A percentile compares a stretch with the other conserved stretches of the same genome.
Evolutionary conservation across 2,113 vertebrate genomes (phyloP).

Genomic region (Nerophis ophidion): DNA sequence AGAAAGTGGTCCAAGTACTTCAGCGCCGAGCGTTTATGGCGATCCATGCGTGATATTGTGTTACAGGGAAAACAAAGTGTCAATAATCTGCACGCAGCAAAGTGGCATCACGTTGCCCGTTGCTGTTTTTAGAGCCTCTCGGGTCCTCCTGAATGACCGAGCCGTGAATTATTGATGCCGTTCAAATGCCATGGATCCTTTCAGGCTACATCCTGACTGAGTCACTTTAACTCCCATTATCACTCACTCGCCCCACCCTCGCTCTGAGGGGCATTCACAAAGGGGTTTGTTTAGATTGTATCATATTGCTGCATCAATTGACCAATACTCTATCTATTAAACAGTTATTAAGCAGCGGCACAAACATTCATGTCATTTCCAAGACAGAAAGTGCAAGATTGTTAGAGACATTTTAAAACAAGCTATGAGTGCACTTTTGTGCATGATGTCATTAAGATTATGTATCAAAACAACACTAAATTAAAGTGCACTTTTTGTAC

Average conservation of each 20-base stretch:
- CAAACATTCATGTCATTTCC: no score
- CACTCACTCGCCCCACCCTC: conserved; percentile 19
- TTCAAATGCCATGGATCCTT: conserved; percentile 49
- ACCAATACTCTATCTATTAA: no score
- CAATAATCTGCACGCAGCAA: conserved; percentile 30
- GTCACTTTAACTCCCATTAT: conserved; percentile 39
- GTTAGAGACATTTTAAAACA: no score
- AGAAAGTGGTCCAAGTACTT: conserved; percentile 9
- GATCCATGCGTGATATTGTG: conserved; percentile 22
- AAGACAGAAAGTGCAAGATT: no score
- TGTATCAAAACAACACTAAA: no score
- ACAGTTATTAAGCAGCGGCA: no score
- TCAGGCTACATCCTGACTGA: conserved; percentile 41
- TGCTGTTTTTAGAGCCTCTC: conserved; percentile 50
- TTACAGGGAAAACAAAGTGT: conserved; percentile 42
- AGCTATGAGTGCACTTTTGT: no score
- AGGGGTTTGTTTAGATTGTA: no score
- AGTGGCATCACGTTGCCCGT: conserved; percentile 40
- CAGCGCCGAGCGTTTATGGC: conserved; percentile 16
- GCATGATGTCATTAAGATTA: no score
- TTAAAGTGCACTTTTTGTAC: no score
- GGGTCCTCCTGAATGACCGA: conserved; percentile 52
- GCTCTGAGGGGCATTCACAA: background rate
- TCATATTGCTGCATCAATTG: no score
- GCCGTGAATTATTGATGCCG: conserved; percentile 58